Evolutionary conservation across 2,888 invertebrate genomes (phyloP).

Genomic region (Drosophila lacicola): DNA sequence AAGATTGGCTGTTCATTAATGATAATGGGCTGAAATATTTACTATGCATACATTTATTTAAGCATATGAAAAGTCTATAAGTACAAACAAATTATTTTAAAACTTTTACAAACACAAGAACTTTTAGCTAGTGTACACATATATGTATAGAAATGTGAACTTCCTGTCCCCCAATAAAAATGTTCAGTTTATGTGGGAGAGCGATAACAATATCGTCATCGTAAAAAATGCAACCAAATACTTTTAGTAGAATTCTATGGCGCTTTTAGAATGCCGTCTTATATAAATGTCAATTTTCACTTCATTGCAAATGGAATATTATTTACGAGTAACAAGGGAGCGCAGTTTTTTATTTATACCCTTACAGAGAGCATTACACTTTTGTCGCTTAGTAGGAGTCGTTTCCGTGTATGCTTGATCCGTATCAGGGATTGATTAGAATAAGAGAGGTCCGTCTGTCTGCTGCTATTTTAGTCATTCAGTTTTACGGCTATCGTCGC

Average conservation of each 20-base stretch:
- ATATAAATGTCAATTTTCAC: slow-evolving; percentile 56
- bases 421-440: too few relatives aligned
- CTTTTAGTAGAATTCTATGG: slow-evolving; percentile 23
- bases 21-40: background rate
- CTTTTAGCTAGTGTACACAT: background rate
- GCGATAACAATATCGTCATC: slow-evolving; percentile 48
- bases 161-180: slow-evolving; percentile 36
- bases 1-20: background rate
- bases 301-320: slow-evolving; percentile 35
- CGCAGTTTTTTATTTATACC: slow-evolving; percentile 7
- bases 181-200: slow-evolving; percentile 12
- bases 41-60: background rate
- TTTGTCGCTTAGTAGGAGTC: too few relatives aligned
- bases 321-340: slow-evolving; percentile 29
- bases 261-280: slow-evolving; percentile 16
- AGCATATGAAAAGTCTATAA: background rate
- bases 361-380: background rate
- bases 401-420: too few relatives aligned
- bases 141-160: background rate
- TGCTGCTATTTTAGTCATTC: too few relatives aligned
- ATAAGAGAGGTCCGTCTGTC: too few relatives aligned
- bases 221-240: slow-evolving; percentile 34
- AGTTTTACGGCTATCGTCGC: too few relatives aligned
- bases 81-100: background rate
- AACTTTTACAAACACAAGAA: background rate